These are phyloP conservation scores for Montifringilla adamsi DNA, from an alignment of 2,113 vertebrate genomes.

Conservation along the genomic window DNA sequence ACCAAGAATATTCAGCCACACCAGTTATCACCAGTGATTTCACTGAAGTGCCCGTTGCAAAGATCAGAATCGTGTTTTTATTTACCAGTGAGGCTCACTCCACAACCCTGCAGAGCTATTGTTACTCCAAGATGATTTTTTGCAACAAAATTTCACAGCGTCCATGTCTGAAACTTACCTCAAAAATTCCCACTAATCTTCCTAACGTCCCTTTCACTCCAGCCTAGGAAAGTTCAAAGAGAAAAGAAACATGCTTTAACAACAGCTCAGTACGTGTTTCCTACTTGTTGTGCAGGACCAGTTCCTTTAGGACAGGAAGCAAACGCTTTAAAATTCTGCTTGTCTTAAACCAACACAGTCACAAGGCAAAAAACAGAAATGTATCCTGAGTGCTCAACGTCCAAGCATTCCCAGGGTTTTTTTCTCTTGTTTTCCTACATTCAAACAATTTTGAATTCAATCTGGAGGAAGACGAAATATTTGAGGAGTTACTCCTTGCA, in stretches of 20 bases:
- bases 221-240: conserved; percentile 77
- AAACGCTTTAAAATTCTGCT: background rate
- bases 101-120: background rate
- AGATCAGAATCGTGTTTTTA: background rate
- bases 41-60: background rate
- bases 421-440: background rate
- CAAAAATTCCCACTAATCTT: conserved; percentile 95
- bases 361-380: background rate
- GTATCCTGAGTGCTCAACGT: background rate
- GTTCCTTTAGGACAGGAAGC: background rate
- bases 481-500: background rate
- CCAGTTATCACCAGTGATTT: background rate
- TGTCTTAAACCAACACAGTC: background rate
- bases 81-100: background rate
- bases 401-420: background rate
- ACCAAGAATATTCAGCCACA: background rate
- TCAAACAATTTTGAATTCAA: background rate
- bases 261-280: background rate
- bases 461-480: background rate
- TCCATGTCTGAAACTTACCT: conserved; percentile 77
- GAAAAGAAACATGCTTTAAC: background rate
- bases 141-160: background rate
- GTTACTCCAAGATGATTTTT: background rate
- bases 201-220: conserved; percentile 97
- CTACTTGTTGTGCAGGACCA: background rate